Percentiles rank a stretch among this genome's conserved stretches.
These are phyloP conservation scores for Psammodynastes pulverulentus DNA, from an alignment of 2,113 vertebrate species.

Conservation along the genomic window DNA sequence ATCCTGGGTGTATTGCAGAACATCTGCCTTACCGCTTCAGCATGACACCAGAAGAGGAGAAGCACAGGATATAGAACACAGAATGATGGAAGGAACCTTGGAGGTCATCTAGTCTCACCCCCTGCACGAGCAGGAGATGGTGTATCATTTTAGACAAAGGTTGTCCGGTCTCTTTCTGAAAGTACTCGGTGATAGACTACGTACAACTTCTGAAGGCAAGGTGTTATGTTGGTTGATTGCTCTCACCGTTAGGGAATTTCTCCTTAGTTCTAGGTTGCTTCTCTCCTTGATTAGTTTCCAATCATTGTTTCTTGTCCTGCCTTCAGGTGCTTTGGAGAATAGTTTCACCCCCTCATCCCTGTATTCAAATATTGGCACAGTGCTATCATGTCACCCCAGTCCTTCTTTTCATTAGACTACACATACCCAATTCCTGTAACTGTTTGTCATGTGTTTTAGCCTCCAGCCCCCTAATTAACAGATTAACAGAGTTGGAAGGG, in stretches of 20 bases:
- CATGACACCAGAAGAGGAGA: neutral
- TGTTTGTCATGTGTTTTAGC: no score
- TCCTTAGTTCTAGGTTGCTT: neutral
- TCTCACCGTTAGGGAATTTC: neutral
- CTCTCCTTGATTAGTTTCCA: neutral
- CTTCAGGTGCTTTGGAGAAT: neutral
- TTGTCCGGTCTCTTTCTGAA: neutral
- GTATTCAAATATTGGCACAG: neutral
- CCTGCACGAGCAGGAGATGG: neutral
- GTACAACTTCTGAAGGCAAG: neutral
- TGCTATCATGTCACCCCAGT: neutral
- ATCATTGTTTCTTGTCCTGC: neutral
- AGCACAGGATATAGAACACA: neutral
- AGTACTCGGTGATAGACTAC: neutral
- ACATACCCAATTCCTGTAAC: no score
- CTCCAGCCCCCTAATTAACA: no score
- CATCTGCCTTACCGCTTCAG: neutral
- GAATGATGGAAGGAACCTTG: neutral
- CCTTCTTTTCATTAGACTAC: neutral
- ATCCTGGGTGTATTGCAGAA: neutral
- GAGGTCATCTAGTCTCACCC: neutral
- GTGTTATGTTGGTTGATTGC: no score
- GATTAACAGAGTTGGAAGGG: no score
- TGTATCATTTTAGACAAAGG: neutral
- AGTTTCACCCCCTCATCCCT: neutral